Conservation (phyloP, 2,888 invertebrate species). For the Sympetrum striolatum region DNA sequence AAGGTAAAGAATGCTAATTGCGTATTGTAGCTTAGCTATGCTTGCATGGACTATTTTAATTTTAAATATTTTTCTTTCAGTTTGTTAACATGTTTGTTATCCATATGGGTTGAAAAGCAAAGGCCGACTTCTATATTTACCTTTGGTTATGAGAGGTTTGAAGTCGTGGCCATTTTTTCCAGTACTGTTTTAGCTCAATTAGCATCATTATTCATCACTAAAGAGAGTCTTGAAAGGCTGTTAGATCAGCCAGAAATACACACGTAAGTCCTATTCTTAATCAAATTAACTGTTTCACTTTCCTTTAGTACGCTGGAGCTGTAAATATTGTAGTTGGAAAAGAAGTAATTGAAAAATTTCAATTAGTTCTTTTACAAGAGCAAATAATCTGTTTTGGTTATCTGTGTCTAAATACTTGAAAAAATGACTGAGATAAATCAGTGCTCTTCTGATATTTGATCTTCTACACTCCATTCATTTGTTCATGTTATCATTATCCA, state of each 20-base stretch:
- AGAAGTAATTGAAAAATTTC: background rate
- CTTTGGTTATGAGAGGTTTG: slow-evolving; percentile 49
- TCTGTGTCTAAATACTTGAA: too few relatives aligned
- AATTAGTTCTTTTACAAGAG: background rate
- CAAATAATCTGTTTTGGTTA: background rate
- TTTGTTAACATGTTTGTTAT: slow-evolving; percentile 47
- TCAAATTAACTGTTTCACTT: background rate
- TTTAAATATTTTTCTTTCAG: slow-evolving; percentile 45
- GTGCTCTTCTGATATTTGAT: too few relatives aligned
- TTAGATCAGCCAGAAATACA: slow-evolving; percentile 49
- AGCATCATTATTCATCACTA: slow-evolving; percentile 48
- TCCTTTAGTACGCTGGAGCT: background rate
- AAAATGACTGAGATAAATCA: too few relatives aligned
- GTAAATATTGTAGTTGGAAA: too few relatives aligned
- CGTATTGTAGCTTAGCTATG: background rate
- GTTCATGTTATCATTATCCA: too few relatives aligned
- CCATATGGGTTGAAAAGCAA: slow-evolving; percentile 45
- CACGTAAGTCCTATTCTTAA: slow-evolving; percentile 45
- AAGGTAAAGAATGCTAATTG: slow-evolving; percentile 38
- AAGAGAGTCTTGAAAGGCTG: slow-evolving; percentile 48
- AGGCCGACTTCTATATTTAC: slow-evolving; percentile 29
- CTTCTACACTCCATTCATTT: too few relatives aligned
- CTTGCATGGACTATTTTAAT: background rate
- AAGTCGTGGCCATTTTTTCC: slow-evolving; percentile 49
- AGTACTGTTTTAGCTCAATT: slow-evolving; percentile 48